A percentile compares a stretch with the other conserved stretches of the same genome.
phyloP scores from a whole-genome alignment of 1,140 invertebrate species.

The Triops longicaudatus region DNA sequence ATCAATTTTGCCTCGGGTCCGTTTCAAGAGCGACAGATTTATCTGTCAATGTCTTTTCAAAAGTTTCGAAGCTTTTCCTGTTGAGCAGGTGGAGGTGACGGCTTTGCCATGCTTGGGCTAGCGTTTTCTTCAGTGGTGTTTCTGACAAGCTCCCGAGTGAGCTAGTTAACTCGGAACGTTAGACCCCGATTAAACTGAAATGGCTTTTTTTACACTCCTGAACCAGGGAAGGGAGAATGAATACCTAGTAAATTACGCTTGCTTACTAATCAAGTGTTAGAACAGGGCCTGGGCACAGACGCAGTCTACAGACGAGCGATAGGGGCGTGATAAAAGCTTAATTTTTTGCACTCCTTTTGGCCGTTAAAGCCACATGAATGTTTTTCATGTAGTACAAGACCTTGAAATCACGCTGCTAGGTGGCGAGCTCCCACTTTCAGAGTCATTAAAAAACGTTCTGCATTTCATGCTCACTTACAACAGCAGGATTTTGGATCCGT shows the following conservation, averaged over 20 bases:
- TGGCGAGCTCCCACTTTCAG: background rate
- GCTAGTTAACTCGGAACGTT: background rate
- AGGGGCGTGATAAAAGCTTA: background rate
- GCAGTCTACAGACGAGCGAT: background rate
- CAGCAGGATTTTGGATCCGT: too few species aligned
- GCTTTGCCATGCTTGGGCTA: background rate
- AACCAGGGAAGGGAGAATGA: background rate
- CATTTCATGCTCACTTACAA: too few species aligned
- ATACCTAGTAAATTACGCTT: background rate
- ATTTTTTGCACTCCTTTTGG: background rate
- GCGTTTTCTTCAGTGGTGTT: background rate
- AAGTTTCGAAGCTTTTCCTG: background rate
- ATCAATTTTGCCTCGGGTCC: background rate
- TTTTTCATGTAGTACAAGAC: background rate
- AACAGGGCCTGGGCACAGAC: background rate
- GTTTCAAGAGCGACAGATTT: background rate
- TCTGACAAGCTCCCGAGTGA: background rate
- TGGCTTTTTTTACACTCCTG: background rate
- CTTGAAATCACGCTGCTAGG: background rate
- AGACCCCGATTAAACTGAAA: background rate
- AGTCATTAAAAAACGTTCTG: too few species aligned
- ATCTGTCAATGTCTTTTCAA: background rate
- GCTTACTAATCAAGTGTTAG: background rate
- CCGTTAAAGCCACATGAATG: background rate
- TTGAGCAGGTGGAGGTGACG: background rate